Evolutionary conservation across 35 echinoderm and acorn worm species (phyloP).

Genomic region (Strongylocentrotus purpuratus): DNA sequence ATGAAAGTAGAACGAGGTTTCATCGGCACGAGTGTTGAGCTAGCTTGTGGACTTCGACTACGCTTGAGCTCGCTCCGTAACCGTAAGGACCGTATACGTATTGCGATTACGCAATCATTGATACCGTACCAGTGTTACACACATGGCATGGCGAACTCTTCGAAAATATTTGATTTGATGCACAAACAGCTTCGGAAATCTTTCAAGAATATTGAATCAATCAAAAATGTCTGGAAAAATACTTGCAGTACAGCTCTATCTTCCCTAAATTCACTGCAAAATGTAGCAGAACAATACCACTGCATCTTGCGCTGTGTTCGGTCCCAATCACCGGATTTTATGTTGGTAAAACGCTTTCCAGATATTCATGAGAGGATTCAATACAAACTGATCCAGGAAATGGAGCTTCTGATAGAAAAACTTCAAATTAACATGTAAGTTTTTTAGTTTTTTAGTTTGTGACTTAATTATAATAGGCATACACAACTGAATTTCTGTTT

Average conservation of each 20-base stretch:
- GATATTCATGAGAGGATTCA: slow-evolving; percentile 41
- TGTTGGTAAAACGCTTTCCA: slow-evolving; percentile 45
- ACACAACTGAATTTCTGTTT: too few species aligned
- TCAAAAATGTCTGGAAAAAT: background rate
- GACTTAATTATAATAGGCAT: too few species aligned
- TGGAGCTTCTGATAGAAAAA: slow-evolving; percentile 46
- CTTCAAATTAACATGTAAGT: slow-evolving; percentile 43
- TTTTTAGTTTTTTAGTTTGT: background rate
- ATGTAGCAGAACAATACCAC: slow-evolving; percentile 57
- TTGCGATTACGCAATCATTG: background rate
- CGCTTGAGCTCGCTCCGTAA: too few species aligned
- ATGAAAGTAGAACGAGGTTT: background rate
- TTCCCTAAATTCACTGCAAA: slow-evolving; percentile 40
- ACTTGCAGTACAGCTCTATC: background rate
- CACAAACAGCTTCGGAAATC: slow-evolving; percentile 62
- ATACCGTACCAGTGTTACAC: background rate
- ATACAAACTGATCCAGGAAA: slow-evolving; percentile 52
- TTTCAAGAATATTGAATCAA: slow-evolving; percentile 39
- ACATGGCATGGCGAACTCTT: background rate
- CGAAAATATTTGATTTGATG: slow-evolving; percentile 25
- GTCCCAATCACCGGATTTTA: slow-evolving; percentile 5
- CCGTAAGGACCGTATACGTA: too few species aligned
- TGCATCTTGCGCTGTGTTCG: slow-evolving; percentile 9
- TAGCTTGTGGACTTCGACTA: too few species aligned
- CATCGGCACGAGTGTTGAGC: too few species aligned